phyloP scores from a whole-genome alignment of 2,888 invertebrate species.

The Pemphredon lugubris region DNA sequence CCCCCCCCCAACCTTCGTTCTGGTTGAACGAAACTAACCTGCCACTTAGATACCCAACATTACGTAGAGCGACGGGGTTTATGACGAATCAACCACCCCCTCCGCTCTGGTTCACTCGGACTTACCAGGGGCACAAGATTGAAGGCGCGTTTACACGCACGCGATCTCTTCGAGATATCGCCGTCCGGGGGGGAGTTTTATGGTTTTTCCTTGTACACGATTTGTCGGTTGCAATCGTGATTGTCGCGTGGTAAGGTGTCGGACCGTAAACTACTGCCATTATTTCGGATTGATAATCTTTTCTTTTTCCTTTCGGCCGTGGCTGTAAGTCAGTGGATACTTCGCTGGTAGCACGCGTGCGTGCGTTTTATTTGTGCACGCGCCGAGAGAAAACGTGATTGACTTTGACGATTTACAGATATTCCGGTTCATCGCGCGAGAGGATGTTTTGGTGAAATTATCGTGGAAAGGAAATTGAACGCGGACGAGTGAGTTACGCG shows the following conservation, averaged over 20 bases:
- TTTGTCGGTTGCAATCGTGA: slow-evolving; percentile 24
- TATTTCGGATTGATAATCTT: neutral
- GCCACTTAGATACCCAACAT: neutral
- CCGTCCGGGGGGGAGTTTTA: slow-evolving; percentile 14
- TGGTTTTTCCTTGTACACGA: slow-evolving; percentile 15
- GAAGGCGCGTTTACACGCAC: slow-evolving; percentile 27
- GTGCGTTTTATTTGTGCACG: no score
- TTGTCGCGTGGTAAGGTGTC: slow-evolving; percentile 9
- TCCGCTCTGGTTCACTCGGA: no score
- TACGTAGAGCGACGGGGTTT: neutral
- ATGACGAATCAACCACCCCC: slow-evolving; percentile 9
- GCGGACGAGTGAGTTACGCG: no score
- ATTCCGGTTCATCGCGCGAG: no score
- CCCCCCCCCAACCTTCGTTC: no score
- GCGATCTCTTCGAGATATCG: slow-evolving; percentile 21
- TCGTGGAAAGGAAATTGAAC: no score
- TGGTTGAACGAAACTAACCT: neutral
- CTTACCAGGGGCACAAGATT: neutral
- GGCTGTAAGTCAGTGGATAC: no score
- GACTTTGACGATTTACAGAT: no score
- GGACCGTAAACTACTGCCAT: slow-evolving; percentile 4
- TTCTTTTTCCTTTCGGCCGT: no score
- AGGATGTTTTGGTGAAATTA: no score
- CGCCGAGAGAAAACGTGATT: no score
- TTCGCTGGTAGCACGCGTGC: no score